A percentile compares a stretch with the other conserved stretches of the same genome.
Conservation (phyloP, 2,113 vertebrate species). For the Galeopterus variegatus region DNA sequence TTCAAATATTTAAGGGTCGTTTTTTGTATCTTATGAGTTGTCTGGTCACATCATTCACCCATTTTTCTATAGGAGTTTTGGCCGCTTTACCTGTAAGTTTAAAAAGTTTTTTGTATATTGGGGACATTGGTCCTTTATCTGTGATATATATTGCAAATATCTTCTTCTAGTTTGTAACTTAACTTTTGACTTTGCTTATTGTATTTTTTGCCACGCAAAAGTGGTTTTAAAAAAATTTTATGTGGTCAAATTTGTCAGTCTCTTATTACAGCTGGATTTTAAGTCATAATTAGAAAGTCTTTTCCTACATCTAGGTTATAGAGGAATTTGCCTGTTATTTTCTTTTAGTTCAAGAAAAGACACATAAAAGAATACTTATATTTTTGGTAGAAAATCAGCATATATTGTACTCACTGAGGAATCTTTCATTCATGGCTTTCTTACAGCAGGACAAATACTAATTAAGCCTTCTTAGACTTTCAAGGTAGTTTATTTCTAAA, state of each 20-base stretch:
- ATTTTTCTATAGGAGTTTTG: conserved; percentile 27
- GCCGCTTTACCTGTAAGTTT: conserved; percentile 32
- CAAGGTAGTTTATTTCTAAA: background rate
- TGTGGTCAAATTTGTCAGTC: background rate
- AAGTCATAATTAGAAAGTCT: conserved; percentile 32
- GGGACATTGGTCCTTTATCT: background rate
- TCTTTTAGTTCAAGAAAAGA: background rate
- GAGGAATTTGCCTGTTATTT: background rate
- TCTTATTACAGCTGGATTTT: conserved; percentile 7
- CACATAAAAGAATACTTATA: background rate
- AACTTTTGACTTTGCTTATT: background rate
- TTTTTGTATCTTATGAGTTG: background rate
- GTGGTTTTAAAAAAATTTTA: too few species aligned
- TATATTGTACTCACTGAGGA: background rate
- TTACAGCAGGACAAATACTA: background rate
- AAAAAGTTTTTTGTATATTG: background rate
- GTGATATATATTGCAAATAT: background rate
- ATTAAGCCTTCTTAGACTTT: conserved; percentile 5
- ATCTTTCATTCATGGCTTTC: background rate
- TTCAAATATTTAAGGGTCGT: background rate
- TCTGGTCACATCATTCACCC: background rate
- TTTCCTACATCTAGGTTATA: background rate
- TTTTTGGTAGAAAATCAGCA: background rate
- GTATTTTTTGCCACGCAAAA: background rate
- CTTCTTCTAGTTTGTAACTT: background rate